Conservation (phyloP, 2,888 invertebrate species). For the Pyrochroa serraticornis region DNA sequence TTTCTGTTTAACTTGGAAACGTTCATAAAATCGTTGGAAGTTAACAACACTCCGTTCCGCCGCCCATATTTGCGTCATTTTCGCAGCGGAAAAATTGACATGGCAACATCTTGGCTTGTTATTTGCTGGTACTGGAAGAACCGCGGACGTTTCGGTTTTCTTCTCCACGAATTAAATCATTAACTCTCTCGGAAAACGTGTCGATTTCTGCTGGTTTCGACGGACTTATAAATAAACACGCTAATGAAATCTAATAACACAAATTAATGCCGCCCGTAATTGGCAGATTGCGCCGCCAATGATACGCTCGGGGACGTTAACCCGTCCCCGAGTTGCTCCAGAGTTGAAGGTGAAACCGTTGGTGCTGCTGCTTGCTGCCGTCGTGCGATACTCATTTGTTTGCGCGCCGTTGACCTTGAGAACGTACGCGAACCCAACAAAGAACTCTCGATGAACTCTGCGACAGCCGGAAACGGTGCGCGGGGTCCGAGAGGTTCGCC, state of each 20-base stretch:
- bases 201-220: too few species aligned
- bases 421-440: constrained; percentile 41
- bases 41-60: too few species aligned
- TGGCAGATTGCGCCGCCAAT: constrained; percentile 18
- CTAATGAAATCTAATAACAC: constrained; percentile 22
- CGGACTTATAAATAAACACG: constrained; percentile 11
- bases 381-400: constrained; percentile 41
- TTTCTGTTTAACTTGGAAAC: too few species aligned
- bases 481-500: too few species aligned
- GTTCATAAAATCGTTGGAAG: too few species aligned
- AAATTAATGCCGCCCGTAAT: constrained; percentile 11
- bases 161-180: too few species aligned
- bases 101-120: too few species aligned
- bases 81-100: too few species aligned
- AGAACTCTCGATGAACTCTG: constrained; percentile 21
- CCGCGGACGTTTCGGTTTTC: too few species aligned
- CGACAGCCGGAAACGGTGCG: constrained; percentile 21
- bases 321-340: constrained; percentile 34
- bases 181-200: too few species aligned
- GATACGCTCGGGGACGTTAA: constrained; percentile 34
- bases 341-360: constrained; percentile 42
- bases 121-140: too few species aligned
- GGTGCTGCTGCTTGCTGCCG: constrained; percentile 30
- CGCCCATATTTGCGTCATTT: too few species aligned
- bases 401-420: constrained; percentile 42